A percentile compares a stretch with the other conserved stretches of the same genome.
phyloP scores from a whole-genome alignment of 2,797 vertebrate species.

The Balearica regulorum region DNA sequence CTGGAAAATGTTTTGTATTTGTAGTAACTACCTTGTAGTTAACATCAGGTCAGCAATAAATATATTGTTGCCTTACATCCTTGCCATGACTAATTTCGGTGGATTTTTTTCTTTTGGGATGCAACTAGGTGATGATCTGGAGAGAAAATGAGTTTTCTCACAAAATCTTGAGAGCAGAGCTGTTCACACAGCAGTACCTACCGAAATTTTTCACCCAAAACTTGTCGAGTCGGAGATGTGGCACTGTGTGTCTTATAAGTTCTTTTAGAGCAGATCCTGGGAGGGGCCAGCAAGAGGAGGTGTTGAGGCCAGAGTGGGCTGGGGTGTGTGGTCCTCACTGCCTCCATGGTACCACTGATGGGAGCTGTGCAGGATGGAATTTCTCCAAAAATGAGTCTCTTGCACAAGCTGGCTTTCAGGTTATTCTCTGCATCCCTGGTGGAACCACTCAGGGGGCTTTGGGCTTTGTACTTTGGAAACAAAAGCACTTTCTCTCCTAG shows the following conservation, averaged over 20 bases:
- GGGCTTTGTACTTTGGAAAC: not conserved
- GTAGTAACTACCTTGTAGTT: not conserved
- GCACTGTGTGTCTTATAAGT: not conserved
- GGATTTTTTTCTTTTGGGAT: not conserved
- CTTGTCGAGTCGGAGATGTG: not conserved
- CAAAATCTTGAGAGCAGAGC: not conserved
- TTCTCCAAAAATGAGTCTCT: not conserved
- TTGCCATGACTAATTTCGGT: not conserved
- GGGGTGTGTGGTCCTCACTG: not conserved
- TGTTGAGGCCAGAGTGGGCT: not conserved
- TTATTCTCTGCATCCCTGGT: not conserved
- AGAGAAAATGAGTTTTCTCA: not conserved
- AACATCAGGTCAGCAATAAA: not conserved
- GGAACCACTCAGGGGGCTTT: not conserved
- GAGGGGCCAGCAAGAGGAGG: no score
- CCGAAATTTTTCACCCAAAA: not conserved
- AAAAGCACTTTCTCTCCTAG: not conserved
- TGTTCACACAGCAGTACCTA: not conserved
- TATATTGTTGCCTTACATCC: not conserved
- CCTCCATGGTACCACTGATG: accelerated
- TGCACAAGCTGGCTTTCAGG: not conserved
- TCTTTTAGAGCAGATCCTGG: not conserved
- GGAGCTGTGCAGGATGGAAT: not conserved
- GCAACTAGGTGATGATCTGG: not conserved
- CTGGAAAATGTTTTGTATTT: not conserved